Conservation (phyloP, 2,113 vertebrate genomes). For the Anarhynchus alexandrinus region DNA sequence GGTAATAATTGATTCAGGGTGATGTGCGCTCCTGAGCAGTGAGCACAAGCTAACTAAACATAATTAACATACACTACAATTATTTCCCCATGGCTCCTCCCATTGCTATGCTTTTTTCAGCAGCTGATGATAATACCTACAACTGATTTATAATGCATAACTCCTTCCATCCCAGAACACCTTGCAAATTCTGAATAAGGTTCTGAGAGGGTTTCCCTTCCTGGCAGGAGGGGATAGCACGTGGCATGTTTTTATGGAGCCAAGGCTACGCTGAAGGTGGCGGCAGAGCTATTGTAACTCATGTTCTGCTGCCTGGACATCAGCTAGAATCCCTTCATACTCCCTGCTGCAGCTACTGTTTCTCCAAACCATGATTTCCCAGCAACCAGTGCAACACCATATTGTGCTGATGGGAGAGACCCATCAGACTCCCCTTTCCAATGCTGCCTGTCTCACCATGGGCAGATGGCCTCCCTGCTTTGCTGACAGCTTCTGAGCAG, state of each 20-base stretch:
- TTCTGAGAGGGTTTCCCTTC: background rate
- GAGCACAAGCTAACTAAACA: background rate
- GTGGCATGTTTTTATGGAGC: background rate
- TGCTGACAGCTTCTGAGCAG: background rate
- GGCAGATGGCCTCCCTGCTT: background rate
- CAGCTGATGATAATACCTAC: background rate
- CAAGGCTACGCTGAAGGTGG: background rate
- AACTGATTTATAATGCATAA: background rate
- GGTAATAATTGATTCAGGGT: background rate
- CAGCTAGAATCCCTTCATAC: background rate
- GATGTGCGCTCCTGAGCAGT: background rate
- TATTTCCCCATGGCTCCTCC: background rate
- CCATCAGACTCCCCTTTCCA: background rate
- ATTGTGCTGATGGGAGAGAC: background rate
- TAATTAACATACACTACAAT: background rate
- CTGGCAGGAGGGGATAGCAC: background rate
- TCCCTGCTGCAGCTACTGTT: background rate
- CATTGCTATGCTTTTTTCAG: background rate
- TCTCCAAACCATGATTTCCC: background rate
- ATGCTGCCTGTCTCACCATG: background rate
- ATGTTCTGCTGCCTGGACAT: background rate
- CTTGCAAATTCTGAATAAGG: background rate
- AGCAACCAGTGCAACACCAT: background rate
- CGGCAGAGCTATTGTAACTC: background rate
- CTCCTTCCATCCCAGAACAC: background rate